These are phyloP conservation scores for Sphaerophoria taeniata DNA, from an alignment of 2,888 invertebrate genomes.

Conservation along the genomic window DNA sequence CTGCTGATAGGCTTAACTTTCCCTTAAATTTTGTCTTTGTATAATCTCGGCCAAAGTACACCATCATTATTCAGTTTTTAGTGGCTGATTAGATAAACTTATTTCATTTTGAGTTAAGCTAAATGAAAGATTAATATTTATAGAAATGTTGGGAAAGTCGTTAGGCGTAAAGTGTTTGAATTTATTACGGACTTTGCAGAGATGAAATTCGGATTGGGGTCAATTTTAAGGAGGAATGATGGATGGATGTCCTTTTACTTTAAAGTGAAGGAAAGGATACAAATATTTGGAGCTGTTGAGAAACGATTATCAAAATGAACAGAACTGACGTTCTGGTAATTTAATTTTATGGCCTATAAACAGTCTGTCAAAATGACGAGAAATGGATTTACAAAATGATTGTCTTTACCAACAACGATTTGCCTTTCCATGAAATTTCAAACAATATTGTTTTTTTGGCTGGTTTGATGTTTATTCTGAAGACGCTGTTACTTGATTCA, in stretches of 20 bases:
- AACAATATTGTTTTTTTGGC: too few species aligned
- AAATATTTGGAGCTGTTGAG: neutral
- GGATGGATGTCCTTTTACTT: neutral
- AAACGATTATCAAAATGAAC: too few species aligned
- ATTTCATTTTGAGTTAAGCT: conserved; percentile 13
- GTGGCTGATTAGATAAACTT: conserved; percentile 56
- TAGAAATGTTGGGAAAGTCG: conserved; percentile 26
- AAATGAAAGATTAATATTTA: conserved; percentile 49
- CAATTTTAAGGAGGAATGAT: conserved; percentile 8
- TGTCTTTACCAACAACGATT: too few species aligned
- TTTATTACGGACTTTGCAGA: conserved; percentile 32
- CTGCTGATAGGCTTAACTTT: conserved; percentile 50
- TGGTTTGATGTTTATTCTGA: too few species aligned
- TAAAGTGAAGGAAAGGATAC: too few species aligned
- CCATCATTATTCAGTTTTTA: conserved; percentile 50
- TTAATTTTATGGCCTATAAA: too few species aligned
- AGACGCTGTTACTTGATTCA: too few species aligned
- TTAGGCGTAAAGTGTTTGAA: conserved; percentile 41
- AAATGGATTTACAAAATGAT: too few species aligned
- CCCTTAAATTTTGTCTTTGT: conserved; percentile 19
- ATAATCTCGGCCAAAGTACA: conserved; percentile 31
- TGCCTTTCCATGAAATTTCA: too few species aligned
- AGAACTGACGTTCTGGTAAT: too few species aligned
- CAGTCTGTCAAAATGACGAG: too few species aligned
- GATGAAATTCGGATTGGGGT: conserved; percentile 32